phyloP scores from a whole-genome alignment of 2,113 vertebrate genomes.

The Synodontis membranacea region DNA sequence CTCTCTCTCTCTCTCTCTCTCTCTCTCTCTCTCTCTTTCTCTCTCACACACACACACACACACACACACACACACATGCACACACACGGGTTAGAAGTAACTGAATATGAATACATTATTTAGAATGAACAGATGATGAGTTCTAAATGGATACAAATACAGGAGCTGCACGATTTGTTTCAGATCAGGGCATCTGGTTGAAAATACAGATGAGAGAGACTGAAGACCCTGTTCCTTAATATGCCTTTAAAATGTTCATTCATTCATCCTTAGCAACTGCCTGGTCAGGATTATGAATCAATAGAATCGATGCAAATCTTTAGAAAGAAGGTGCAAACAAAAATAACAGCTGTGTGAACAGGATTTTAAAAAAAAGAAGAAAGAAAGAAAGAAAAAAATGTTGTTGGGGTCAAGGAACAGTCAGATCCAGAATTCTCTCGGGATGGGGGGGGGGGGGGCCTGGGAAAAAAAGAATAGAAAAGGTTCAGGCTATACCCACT shows the following conservation, averaged over 20 bases:
- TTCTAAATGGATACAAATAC: not conserved
- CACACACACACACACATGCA: not conserved
- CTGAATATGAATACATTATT: conserved; percentile 4
- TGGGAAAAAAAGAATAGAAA: not conserved
- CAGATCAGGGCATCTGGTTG: not conserved
- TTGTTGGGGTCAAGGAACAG: not conserved
- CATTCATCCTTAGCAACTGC: not conserved
- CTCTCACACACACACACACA: not conserved
- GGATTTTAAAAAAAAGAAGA: not conserved
- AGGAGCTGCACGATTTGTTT: not conserved
- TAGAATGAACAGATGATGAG: not conserved
- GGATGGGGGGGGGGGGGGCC: no score
- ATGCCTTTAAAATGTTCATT: not conserved
- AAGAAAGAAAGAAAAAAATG: not conserved
- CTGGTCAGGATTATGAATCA: not conserved
- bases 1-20: not conserved
- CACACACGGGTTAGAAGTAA: not conserved
- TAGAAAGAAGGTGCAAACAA: not conserved
- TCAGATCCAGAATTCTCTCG: not conserved
- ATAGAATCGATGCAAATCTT: not conserved
- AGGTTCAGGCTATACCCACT: not conserved
- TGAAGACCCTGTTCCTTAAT: not conserved
- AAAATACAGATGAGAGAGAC: not conserved
- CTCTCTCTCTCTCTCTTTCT: not conserved
- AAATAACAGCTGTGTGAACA: not conserved